These are phyloP conservation scores for Hestina assimilis DNA, from an alignment of 1,140 invertebrate genomes.

Conservation along the genomic window DNA sequence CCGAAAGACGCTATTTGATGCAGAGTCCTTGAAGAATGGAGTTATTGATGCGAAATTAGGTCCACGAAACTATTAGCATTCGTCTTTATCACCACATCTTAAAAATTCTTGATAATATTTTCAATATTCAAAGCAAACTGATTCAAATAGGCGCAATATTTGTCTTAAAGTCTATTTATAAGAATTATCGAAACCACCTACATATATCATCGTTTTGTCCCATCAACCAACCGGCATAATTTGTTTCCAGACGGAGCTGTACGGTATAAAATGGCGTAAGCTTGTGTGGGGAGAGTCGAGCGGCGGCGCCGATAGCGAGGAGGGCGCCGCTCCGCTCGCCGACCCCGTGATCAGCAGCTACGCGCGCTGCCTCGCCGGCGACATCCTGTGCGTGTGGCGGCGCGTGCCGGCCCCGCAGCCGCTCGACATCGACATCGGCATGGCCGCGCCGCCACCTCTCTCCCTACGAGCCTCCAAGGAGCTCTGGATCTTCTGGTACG, in stretches of 20 bases:
- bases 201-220: background rate
- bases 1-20: too few species aligned
- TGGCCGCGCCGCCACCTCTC: constrained; percentile 82
- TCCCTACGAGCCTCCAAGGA: constrained; percentile 92
- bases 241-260: constrained; percentile 92
- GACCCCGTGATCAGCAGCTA: constrained; percentile 96
- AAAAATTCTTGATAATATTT: too few species aligned
- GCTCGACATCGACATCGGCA: constrained; percentile 81
- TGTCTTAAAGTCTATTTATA: too few species aligned
- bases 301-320: constrained; percentile 78
- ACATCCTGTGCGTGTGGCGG: constrained; percentile 98
- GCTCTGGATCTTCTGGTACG: constrained; percentile 99
- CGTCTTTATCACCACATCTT: too few species aligned
- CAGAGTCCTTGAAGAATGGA: too few species aligned
- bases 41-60: too few species aligned
- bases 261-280: constrained; percentile 99
- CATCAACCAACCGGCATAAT: background rate
- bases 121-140: too few species aligned
- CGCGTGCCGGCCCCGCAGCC: constrained; percentile 83
- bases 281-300: constrained; percentile 88
- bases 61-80: too few species aligned
- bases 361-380: constrained; percentile 93
- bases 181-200: background rate
- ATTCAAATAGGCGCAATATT: too few species aligned
- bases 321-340: constrained; percentile 86